These are phyloP conservation scores for Conus canariensis DNA, from an alignment of 2,888 invertebrate genomes.

Conservation along the genomic window DNA sequence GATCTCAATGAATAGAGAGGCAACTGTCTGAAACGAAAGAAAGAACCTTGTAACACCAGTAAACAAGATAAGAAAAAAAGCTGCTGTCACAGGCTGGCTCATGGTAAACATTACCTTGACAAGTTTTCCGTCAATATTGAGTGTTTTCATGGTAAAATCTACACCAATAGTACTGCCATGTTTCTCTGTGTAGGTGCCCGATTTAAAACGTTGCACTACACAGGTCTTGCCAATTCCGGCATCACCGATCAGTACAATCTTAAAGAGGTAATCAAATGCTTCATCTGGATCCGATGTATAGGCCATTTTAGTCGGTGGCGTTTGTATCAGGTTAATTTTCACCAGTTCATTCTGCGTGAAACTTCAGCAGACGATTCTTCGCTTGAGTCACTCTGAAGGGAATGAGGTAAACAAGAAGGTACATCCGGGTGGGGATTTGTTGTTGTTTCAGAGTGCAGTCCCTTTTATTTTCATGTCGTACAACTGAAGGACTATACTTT, in stretches of 20 bases:
- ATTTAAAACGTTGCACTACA: slow-evolving; percentile 96
- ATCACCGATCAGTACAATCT: slow-evolving; percentile 93
- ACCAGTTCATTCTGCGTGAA: neutral
- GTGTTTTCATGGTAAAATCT: slow-evolving; percentile 98
- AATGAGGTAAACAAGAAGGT: neutral
- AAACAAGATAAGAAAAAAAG: no score
- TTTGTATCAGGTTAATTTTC: neutral
- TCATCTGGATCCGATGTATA: slow-evolving; percentile 78
- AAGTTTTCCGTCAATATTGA: slow-evolving; percentile 94
- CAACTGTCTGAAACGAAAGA: no score
- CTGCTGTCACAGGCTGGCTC: no score
- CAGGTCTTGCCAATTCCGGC: slow-evolving; percentile 88
- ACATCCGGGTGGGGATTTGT: slow-evolving; percentile 39
- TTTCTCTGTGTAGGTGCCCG: slow-evolving; percentile 93
- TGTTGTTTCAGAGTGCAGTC: slow-evolving; percentile 30
- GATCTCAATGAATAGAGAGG: no score
- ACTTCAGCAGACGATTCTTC: slow-evolving; percentile 37
- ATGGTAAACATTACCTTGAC: slow-evolving; percentile 86
- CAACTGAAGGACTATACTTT: neutral
- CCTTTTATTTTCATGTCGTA: neutral
- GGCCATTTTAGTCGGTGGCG: neutral
- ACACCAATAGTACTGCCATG: slow-evolving; percentile 98
- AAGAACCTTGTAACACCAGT: no score
- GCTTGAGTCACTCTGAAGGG: slow-evolving; percentile 8
- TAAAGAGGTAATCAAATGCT: slow-evolving; percentile 94